These are phyloP conservation scores for Diglossa cyanea DNA, from an alignment of 2,797 vertebrate species.

Conservation along the genomic window DNA sequence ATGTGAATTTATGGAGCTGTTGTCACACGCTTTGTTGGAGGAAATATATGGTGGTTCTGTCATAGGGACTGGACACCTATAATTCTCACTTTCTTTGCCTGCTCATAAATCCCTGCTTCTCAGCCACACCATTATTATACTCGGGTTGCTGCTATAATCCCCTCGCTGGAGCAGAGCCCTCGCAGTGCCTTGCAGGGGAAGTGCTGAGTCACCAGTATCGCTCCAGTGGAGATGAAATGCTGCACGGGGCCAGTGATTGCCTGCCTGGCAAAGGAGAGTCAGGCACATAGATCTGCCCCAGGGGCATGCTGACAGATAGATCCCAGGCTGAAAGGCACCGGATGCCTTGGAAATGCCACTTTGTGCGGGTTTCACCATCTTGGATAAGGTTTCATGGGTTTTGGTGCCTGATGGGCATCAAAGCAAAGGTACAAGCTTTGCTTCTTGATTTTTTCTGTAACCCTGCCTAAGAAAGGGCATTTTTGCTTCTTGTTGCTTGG, in stretches of 20 bases:
- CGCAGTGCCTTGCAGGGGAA: neutral
- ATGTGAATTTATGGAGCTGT: conserved; percentile 76
- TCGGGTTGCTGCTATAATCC: neutral
- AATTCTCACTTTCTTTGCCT: conserved; percentile 52
- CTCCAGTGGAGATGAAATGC: neutral
- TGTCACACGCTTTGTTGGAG: conserved; percentile 72
- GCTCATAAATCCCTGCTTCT: conserved; percentile 58
- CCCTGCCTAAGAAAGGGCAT: neutral
- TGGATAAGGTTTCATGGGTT: neutral
- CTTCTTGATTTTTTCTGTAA: neutral
- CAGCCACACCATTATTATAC: neutral
- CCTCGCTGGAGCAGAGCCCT: neutral
- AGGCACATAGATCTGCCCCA: neutral
- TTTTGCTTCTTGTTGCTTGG: neutral
- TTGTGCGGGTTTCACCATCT: neutral
- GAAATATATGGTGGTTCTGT: conserved; percentile 61
- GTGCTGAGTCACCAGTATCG: conserved; percentile 23
- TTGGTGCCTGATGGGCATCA: neutral
- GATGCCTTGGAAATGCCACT: neutral
- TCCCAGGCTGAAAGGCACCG: accelerated
- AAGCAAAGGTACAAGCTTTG: neutral
- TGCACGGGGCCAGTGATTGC: neutral
- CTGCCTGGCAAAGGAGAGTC: neutral
- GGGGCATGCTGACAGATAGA: neutral
- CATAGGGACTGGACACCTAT: conserved; percentile 64